Evolutionary conservation across 2,797 vertebrate genomes (phyloP), one percentile per base, ranked within the genome.

Genomic region (Acanthurus tractus): DNA sequence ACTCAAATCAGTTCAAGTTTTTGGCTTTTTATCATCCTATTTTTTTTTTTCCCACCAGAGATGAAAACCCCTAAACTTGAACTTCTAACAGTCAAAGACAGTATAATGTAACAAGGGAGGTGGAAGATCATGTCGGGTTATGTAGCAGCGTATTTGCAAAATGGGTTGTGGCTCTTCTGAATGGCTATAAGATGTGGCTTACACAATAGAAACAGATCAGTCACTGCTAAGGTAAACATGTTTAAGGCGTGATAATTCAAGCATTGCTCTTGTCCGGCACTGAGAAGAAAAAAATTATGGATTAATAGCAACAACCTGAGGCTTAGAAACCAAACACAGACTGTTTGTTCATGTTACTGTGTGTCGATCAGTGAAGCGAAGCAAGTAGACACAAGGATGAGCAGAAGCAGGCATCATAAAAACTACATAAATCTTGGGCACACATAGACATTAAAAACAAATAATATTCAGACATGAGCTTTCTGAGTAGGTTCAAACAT

Each of bases 191-290:
- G n/a, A 52, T 6, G 12, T 29, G 15, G 6, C 12, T 77, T 18
- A 4, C 1, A 23, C 10, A 34, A 13, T 22, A 22, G 15, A 57
- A 76, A 72, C 63, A 50, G 18, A 45, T 23, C 25, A 58, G 57
- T 79, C 23, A 0, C 66, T 12, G 63, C 62, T 38, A 75, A 78
- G 22, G 79, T 71, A 90, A 92, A 92, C 75, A 87, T 83, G 76
- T 55, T 38, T 38, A 38, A 15, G 20, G 69, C 12, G 1, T 7
- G 70, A 38, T 5, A 45, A 34, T 7, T 66, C 22, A 44, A 12
- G 53, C 54, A 22, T 59, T 52, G 9, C 34, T 61, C 38, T 54
- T 3, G 6, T 59, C 38, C 23, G 22, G 10, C 3, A 14, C 6
- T 0, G 10, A 58, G 9, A 6, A 8, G 2, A 12, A 6, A 50